Evolutionary conservation across 2,113 vertebrate genomes (phyloP), one percentile per base, ranked within the genome.

Genomic region (Brienomyrus longianalis): DNA sequence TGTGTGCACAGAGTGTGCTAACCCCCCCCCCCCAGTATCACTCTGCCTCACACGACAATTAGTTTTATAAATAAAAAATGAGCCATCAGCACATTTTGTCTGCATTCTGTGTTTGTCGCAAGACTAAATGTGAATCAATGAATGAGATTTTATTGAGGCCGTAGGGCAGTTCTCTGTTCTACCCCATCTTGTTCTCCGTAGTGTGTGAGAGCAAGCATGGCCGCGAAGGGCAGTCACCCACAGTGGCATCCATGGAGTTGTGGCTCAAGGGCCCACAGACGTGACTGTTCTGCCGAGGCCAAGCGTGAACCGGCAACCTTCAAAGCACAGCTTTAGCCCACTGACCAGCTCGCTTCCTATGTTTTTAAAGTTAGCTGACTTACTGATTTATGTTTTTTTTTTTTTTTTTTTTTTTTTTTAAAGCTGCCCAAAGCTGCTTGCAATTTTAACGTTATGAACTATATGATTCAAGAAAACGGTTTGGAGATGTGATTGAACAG

Each of bases 41-140:
- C 56, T 17, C 0, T 15, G 31, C 59, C 10, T 52, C n/a, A 50
- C 47, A 47, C 39, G 15, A 39, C n/a, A 48, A 9, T 74, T 47
- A 1, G 27, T 88, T 91, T 88, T 90, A 87, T 90, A 88, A 89
- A 89, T 88, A 90, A 56, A 84, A 23, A 50, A 84, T 59, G 83
- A 88, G 9, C 23, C 15, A 88, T 27, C n/a, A 19, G n/a, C 5
- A 45, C 27, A 2, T 88, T 31, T 31, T 43, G 27, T 51, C 23
- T 52, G 47, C 59, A 51, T 51, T 35, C 3, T 27, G 35, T 39
- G 19, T 77, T 50, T 51, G 45, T 88, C 39, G 47, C 13, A 77
- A 77, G 27, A 17, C 31, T 77, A 39, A 77, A 77, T 66, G 8
- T 70, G n/a, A 13, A 70, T 27, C 31, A 56, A 56, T 56, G 54